Evolutionary conservation across 2,888 invertebrate genomes (phyloP).

Genomic region (Osmoderma eremita): DNA sequence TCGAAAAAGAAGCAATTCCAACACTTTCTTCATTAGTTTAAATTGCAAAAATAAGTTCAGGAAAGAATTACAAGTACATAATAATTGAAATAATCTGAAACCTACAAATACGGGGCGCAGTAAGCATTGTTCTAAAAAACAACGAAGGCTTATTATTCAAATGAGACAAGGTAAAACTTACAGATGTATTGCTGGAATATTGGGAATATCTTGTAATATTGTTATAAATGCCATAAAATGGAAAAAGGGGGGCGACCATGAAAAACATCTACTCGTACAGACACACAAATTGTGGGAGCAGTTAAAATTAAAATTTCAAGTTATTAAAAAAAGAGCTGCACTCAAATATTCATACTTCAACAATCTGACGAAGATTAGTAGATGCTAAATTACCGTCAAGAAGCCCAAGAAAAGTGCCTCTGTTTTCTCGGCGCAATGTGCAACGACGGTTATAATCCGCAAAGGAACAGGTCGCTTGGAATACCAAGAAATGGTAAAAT

Average conservation of each 20-base stretch:
- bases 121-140: not conserved
- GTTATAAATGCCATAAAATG: too few relatives aligned
- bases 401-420: constrained; percentile 1
- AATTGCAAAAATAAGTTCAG: too few relatives aligned
- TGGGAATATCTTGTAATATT: too few relatives aligned
- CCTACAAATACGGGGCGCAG: not conserved
- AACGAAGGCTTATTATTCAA: too few relatives aligned
- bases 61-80: too few relatives aligned
- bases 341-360: constrained; percentile 4
- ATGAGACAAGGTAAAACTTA: too few relatives aligned
- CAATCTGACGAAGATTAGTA: constrained; percentile 1
- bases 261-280: not conserved
- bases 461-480: too few relatives aligned
- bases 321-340: constrained; percentile 5
- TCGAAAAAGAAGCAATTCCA: not conserved
- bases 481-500: constrained; percentile 7
- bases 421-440: too few relatives aligned
- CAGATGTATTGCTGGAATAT: too few relatives aligned
- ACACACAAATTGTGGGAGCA: not conserved
- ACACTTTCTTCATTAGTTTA: too few relatives aligned
- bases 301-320: not conserved
- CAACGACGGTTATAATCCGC: too few relatives aligned
- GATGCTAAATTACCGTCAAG: constrained; percentile 9
- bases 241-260: too few relatives aligned
- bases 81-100: not conserved